A percentile compares a stretch with the other conserved stretches of the same genome.
These are phyloP conservation scores for Scleropages formosus DNA, from an alignment of 2,797 vertebrate genomes.

Conservation along the genomic window DNA sequence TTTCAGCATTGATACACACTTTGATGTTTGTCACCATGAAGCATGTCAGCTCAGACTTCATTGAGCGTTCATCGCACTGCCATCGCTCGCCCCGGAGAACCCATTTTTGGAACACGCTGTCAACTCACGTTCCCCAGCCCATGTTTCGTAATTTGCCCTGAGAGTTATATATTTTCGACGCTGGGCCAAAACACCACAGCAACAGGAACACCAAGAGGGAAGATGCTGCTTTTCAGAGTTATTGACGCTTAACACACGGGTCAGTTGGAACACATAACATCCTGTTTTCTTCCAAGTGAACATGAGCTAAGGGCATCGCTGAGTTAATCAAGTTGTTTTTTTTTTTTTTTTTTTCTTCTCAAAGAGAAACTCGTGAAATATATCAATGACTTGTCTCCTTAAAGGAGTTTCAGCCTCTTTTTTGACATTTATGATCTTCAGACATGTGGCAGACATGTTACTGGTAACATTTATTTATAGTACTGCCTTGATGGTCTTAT, in stretches of 20 bases:
- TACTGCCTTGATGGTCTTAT: not conserved
- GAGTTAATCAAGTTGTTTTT: not conserved
- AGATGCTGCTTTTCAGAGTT: not conserved
- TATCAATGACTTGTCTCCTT: no score
- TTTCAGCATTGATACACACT: no score
- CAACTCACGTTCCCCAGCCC: not conserved
- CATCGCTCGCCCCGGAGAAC: not conserved
- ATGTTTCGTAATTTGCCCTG: no score
- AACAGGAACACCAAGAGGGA: not conserved
- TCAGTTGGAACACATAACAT: not conserved
- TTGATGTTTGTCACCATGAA: no score
- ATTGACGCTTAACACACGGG: not conserved
- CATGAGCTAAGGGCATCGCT: not conserved
- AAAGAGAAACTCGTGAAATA: not conserved
- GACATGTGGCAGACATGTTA: not conserved
- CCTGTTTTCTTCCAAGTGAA: constrained; percentile 4
- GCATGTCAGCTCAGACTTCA: no score
- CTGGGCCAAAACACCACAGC: not conserved
- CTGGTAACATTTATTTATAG: not conserved
- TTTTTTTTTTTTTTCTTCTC: no score
- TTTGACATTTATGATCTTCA: not conserved
- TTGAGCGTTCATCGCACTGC: not conserved
- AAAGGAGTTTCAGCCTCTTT: not conserved
- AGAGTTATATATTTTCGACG: not conserved
- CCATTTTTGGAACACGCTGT: not conserved